Conservation (phyloP, 2,113 vertebrate genomes). For the Ictalurus punctatus region DNA sequence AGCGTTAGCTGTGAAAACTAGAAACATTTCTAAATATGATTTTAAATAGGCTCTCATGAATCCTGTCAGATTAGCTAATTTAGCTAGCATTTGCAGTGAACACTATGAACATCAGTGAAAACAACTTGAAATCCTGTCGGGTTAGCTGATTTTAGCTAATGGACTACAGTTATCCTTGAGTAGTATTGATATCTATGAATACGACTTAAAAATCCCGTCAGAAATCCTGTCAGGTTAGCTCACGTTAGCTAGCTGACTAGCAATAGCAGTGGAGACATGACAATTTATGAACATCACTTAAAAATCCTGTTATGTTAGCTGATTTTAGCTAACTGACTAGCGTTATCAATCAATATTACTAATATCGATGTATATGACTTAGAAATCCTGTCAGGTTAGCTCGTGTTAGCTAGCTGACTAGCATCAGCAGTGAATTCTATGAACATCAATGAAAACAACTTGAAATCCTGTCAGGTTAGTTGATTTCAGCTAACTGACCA, state of each 20-base stretch:
- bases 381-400: neutral
- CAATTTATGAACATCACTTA: neutral
- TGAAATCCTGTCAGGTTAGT: neutral
- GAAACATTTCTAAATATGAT: neutral
- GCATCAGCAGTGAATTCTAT: neutral
- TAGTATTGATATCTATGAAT: neutral
- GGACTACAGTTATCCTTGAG: neutral
- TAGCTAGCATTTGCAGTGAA: neutral
- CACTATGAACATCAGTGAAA: neutral
- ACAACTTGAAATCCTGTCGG: neutral
- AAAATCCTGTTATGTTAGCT: neutral
- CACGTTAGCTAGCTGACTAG: neutral
- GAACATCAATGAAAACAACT: neutral
- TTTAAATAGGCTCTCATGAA: neutral
- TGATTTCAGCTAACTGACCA: neutral
- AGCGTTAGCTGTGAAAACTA: neutral
- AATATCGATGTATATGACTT: neutral
- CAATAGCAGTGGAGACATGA: neutral
- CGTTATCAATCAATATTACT: neutral
- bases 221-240: neutral
- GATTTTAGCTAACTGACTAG: too few species aligned
- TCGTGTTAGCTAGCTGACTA: neutral
- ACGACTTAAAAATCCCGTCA: neutral
- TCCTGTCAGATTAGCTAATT: neutral
- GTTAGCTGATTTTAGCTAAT: neutral